Conservation (phyloP, 2,113 vertebrate species). For the Syrrhaptes paradoxus region DNA sequence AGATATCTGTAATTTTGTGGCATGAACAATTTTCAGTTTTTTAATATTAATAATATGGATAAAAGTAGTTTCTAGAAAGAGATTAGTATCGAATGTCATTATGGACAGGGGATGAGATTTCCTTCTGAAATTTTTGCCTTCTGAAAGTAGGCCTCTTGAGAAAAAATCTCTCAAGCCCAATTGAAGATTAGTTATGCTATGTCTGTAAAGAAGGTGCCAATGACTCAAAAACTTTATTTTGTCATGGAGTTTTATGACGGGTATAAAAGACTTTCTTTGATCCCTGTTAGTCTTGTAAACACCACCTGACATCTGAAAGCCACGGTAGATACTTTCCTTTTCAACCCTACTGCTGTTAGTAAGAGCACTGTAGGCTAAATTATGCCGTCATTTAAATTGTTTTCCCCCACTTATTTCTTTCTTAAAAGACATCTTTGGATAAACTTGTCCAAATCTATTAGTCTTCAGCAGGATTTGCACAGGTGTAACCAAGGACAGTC, state of each 20-base stretch:
- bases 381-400: neutral
- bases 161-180: neutral
- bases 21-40: neutral
- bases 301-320: neutral
- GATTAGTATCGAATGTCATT: neutral
- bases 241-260: neutral
- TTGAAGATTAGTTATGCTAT: neutral
- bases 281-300: neutral
- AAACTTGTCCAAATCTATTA: slow-evolving; percentile 17
- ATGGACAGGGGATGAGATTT: neutral
- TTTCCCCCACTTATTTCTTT: neutral
- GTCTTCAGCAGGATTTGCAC: neutral
- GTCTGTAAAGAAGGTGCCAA: neutral
- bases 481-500: neutral
- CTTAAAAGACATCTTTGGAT: neutral
- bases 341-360: neutral
- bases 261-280: neutral
- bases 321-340: neutral
- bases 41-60: neutral
- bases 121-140: neutral
- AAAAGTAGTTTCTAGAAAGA: neutral
- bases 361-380: neutral
- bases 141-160: neutral
- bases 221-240: neutral
- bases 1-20: neutral